Conservation (phyloP, 1,140 invertebrate genomes). For the Trichoplusia ni region DNA sequence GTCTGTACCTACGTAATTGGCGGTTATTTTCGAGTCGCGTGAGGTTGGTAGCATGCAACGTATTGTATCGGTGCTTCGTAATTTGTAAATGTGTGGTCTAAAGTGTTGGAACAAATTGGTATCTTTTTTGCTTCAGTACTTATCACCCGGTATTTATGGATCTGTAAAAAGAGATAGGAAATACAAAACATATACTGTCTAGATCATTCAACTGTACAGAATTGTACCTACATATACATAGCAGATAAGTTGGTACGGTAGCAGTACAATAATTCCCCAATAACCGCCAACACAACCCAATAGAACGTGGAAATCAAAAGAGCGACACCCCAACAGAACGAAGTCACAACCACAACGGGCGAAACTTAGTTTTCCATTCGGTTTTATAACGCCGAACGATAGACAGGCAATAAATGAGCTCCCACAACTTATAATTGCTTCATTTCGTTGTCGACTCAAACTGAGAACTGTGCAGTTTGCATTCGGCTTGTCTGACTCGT, state of each 20-base stretch:
- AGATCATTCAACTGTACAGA: no score
- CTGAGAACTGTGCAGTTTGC: constrained; percentile 60
- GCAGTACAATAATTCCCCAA: constrained; percentile 22
- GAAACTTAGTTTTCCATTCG: constrained; percentile 66
- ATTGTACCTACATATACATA: no score
- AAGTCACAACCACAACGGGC: constrained; percentile 56
- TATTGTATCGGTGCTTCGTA: constrained; percentile 2
- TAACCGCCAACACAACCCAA: background rate
- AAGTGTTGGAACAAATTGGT: background rate
- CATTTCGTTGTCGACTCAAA: constrained; percentile 64
- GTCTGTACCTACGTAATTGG: constrained; percentile 48
- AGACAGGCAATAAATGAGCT: constrained; percentile 76
- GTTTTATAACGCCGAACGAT: constrained; percentile 71
- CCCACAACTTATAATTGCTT: constrained; percentile 78
- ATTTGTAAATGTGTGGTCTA: background rate
- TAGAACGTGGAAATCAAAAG: constrained; percentile 24
- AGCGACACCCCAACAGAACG: constrained; percentile 31
- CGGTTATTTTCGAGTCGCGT: constrained; percentile 34
- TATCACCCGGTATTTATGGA: no score
- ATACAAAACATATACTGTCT: no score
- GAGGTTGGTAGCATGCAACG: constrained; percentile 23
- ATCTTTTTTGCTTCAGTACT: background rate
- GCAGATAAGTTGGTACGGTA: no score
- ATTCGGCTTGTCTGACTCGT: constrained; percentile 60
- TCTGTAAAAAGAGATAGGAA: no score